These are phyloP conservation scores for Mechanitis mazaeus DNA, from an alignment of 2,888 invertebrate species.

Conservation along the genomic window DNA sequence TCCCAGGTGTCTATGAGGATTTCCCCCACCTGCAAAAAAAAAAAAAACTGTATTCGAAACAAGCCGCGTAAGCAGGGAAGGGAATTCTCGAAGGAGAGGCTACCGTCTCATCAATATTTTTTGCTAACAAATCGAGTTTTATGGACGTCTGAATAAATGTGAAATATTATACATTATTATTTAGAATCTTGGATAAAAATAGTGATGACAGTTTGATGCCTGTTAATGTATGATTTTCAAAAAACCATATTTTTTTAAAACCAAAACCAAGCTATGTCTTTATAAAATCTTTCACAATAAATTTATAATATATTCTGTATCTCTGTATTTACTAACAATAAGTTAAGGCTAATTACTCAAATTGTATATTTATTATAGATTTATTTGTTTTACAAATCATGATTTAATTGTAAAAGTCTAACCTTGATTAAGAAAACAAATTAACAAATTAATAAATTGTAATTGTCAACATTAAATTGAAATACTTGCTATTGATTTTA, in stretches of 20 bases:
- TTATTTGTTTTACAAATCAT: too few species aligned
- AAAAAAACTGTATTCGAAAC: constrained; percentile 11
- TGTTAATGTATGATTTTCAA: neutral
- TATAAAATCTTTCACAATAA: too few species aligned
- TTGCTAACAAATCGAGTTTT: constrained; percentile 44
- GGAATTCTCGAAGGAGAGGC: constrained; percentile 20
- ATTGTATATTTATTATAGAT: too few species aligned
- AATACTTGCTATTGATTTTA: neutral
- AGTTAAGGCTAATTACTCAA: too few species aligned
- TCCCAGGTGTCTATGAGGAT: too few species aligned
- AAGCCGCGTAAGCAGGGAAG: constrained; percentile 18
- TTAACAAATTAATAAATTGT: too few species aligned
- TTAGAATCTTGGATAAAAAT: neutral
- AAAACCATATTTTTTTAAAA: neutral
- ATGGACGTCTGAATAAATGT: constrained; percentile 28
- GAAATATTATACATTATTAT: constrained; percentile 7
- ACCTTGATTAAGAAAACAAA: too few species aligned
- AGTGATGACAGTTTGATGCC: neutral
- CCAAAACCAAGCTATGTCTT: neutral
- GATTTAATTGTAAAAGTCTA: too few species aligned
- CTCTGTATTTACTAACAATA: too few species aligned
- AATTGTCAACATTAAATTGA: too few species aligned
- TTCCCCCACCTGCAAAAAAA: too few species aligned
- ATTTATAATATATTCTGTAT: too few species aligned
- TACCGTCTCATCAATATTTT: constrained; percentile 42